phyloP scores from a whole-genome alignment of 2,888 invertebrate genomes.

The Electrophaes corylata region DNA sequence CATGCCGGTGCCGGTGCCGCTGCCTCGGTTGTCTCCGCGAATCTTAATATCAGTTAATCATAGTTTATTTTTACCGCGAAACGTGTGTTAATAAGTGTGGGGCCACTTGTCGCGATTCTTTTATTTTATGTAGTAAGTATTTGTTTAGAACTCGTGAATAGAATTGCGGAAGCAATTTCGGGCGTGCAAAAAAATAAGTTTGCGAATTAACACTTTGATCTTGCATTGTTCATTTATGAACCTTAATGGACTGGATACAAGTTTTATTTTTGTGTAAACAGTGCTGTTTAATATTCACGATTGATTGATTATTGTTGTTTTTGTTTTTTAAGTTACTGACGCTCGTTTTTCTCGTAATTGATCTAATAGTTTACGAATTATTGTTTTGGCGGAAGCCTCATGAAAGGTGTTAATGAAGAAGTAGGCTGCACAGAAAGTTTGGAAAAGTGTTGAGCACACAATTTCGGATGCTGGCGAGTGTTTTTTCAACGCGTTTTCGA shows the following conservation, averaged over 20 bases:
- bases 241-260: conserved; percentile 55
- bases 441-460: conserved; percentile 79
- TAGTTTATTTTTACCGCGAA: conserved; percentile 83
- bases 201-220: conserved; percentile 54
- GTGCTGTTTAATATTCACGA: conserved; percentile 42
- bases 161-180: conserved; percentile 71
- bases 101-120: conserved; percentile 72
- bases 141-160: conserved; percentile 65
- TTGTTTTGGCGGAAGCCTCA: conserved; percentile 65
- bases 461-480: conserved; percentile 74
- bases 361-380: conserved; percentile 49
- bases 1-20: conserved; percentile 62
- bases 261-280: conserved; percentile 49
- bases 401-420: conserved; percentile 61
- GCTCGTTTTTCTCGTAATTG: conserved; percentile 47
- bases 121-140: conserved; percentile 63
- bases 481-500: conserved; percentile 84
- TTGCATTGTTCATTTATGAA: conserved; percentile 55
- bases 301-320: conserved; percentile 44
- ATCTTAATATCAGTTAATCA: conserved; percentile 82
- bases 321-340: conserved; percentile 29
- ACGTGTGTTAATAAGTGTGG: conserved; percentile 81
- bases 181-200: conserved; percentile 58
- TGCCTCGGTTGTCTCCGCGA: conserved; percentile 75
- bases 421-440: conserved; percentile 76